Base-by-base conservation (phyloP, 37 sponge, comb jelly and placozoan species). In the Spongilla lacustris region DNA sequence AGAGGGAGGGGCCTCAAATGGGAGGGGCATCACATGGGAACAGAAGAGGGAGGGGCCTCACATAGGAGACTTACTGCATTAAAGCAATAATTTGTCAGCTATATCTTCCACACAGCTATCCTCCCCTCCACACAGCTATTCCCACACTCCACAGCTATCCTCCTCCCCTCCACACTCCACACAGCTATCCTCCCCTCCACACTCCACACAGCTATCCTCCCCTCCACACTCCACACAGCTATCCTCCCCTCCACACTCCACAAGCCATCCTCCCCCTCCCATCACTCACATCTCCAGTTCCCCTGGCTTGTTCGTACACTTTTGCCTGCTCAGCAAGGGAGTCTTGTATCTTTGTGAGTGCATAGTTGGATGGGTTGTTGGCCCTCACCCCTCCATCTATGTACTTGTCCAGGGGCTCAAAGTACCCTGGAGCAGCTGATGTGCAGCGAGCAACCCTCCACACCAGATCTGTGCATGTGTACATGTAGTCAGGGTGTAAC, bases 381-480 rank as follows among this genome's bases (percentile, higher is more conserved):
- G 84, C 84, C 41, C 36, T 73, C 4, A 83, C 17, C 0, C 84
- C 84, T 33, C 84, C 84, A 83, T 83, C 84, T 69, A 83, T 30
- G 30, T 71, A 83, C 21, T 83, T 72, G 29, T 38, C 74, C 29
- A 73, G 2, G 8, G 72, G 74, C 22, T 46, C 73, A 74, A 83
- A 83, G 46, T 73, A 72, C 17, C 50, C 38, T 74, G 84, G 84
- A 74, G 84, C 84, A 83, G 84, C 84, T 74, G 66, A 41, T 21
- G 84, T 83, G 26, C 17, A 32, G 26, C 84, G 58, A 0, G 75
- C 84, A 2, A 73, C 84, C 70, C 41, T 73, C 84, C 84, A 83
- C 25, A 83, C 27, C 23, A 29, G n/a, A 30, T 50, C 80, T 79
- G 41, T 41, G 41, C 41, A 41, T n/a, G n/a, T n/a, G n/a, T n/a